Evolutionary conservation across 1,140 invertebrate species (phyloP).

Genomic region (Heliothis virescens): DNA sequence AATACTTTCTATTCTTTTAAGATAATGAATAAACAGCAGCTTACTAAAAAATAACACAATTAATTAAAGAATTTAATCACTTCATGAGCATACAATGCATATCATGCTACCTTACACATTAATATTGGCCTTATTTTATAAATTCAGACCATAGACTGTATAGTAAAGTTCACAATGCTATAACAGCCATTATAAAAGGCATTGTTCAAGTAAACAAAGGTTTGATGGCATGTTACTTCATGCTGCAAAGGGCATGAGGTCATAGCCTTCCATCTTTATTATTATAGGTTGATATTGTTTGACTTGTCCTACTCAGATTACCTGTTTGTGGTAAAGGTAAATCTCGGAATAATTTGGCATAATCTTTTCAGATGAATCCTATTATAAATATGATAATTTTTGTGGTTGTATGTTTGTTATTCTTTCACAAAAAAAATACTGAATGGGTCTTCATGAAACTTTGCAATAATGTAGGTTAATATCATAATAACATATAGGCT

Average conservation of each 20-base stretch:
- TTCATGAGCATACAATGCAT: background rate
- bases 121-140: background rate
- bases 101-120: background rate
- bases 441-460: too few relatives aligned
- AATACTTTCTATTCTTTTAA: too few relatives aligned
- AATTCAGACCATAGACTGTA: background rate
- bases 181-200: slow-evolving; percentile 12
- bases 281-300: background rate
- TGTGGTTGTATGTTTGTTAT: too few relatives aligned
- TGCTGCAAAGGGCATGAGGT: slow-evolving; percentile 16
- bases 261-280: background rate
- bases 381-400: too few relatives aligned
- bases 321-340: background rate
- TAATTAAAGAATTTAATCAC: background rate
- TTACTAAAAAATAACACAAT: background rate
- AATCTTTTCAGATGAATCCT: too few relatives aligned
- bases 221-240: slow-evolving; percentile 19
- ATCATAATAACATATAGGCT: too few relatives aligned
- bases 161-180: slow-evolving; percentile 5
- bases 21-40: too few relatives aligned
- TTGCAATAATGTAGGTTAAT: too few relatives aligned
- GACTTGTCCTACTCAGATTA: background rate
- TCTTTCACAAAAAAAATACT: too few relatives aligned
- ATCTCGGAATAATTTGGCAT: background rate
- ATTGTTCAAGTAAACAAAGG: slow-evolving; percentile 39